Evolutionary conservation across 2,888 invertebrate genomes (phyloP).

Genomic region (Oxytorus armatus): DNA sequence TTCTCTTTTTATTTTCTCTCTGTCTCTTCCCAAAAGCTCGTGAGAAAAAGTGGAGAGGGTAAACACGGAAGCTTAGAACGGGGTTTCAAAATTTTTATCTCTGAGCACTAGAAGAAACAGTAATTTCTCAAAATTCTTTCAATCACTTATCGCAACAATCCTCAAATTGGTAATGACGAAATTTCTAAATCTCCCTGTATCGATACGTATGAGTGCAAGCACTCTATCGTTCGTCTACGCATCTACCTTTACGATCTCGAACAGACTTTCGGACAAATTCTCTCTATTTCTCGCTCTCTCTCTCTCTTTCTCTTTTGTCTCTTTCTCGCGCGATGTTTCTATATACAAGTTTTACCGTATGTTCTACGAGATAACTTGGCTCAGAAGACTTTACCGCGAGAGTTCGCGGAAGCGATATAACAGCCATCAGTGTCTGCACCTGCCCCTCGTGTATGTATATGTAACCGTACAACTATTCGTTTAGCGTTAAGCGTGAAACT

Average conservation of each 20-base stretch:
- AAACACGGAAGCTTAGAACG: too few species aligned
- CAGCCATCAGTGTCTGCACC: neutral
- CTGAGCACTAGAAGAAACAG: too few species aligned
- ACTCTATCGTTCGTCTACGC: neutral
- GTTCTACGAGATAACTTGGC: conserved; percentile 1
- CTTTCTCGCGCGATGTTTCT: neutral
- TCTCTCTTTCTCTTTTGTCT: conserved; percentile 2
- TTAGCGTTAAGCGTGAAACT: neutral
- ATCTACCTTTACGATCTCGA: neutral
- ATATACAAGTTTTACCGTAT: neutral
- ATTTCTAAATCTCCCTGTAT: neutral
- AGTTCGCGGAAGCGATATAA: conserved; percentile 16
- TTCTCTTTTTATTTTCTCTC: too few species aligned
- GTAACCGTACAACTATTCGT: conserved; percentile 10
- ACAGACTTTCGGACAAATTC: neutral
- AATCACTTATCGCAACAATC: too few species aligned
- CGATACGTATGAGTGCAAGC: neutral
- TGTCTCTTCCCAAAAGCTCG: too few species aligned
- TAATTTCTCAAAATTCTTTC: too few species aligned
- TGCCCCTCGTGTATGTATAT: neutral
- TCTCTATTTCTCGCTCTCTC: neutral
- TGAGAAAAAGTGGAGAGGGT: too few species aligned
- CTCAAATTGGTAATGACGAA: too few species aligned
- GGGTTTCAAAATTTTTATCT: too few species aligned
- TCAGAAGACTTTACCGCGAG: neutral